phyloP scores from a whole-genome alignment of 2,113 vertebrate species.

The Delphinus delphis region DNA sequence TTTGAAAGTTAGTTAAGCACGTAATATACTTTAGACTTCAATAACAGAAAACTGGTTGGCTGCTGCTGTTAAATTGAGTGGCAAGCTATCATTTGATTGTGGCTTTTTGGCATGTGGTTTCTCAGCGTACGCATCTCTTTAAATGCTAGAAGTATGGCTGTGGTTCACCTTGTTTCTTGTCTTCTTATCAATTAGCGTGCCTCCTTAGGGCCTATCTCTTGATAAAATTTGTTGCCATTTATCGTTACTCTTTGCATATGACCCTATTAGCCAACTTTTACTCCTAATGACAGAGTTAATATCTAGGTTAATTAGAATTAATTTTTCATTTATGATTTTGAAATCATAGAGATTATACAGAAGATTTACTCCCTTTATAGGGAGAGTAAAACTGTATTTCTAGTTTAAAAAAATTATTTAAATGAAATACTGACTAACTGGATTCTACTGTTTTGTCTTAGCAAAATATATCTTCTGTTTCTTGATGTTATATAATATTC shows the following conservation, averaged over 20 bases:
- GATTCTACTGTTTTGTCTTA: background rate
- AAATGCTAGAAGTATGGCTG: background rate
- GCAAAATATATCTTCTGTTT: background rate
- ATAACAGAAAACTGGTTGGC: background rate
- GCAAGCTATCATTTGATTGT: background rate
- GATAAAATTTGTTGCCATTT: background rate
- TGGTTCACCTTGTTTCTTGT: background rate
- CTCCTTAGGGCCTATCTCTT: background rate
- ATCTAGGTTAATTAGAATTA: background rate
- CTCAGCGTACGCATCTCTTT: background rate
- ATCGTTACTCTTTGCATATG: background rate
- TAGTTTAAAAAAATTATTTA: background rate
- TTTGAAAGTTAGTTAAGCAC: background rate
- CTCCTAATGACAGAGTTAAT: background rate
- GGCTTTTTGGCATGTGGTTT: background rate
- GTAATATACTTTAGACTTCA: background rate
- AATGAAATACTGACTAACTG: background rate
- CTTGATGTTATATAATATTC: background rate
- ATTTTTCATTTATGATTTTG: background rate
- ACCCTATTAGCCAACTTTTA: background rate
- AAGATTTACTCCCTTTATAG: background rate
- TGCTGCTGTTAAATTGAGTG: background rate
- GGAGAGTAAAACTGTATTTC: background rate
- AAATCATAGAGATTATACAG: background rate
- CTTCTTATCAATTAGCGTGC: background rate